These are phyloP conservation scores for Leptinotarsa undecemlineata DNA, from an alignment of 1,140 invertebrate genomes.

Conservation along the genomic window DNA sequence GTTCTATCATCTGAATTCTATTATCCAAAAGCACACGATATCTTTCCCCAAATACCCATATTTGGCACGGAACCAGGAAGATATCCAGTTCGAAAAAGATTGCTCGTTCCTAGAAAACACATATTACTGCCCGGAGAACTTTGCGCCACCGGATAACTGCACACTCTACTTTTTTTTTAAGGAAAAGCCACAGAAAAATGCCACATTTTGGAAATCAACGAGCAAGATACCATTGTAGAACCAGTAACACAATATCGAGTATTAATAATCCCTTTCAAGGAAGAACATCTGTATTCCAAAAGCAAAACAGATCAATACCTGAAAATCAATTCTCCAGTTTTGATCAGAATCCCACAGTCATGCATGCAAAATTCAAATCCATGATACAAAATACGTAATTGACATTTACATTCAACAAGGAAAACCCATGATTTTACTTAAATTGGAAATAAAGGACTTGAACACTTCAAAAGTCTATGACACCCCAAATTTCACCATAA, in stretches of 20 bases:
- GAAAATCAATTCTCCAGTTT: not conserved
- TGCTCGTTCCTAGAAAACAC: no score
- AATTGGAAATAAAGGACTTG: not conserved
- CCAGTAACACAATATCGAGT: not conserved
- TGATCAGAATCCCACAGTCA: not conserved
- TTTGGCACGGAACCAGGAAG: no score
- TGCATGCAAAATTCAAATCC: not conserved
- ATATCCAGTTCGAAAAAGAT: no score
- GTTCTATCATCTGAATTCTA: no score
- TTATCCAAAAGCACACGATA: no score
- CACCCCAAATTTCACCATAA: not conserved
- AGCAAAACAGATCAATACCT: not conserved
- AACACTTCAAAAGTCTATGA: not conserved
- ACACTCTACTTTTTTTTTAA: no score
- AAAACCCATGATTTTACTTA: not conserved
- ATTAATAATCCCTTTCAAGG: not conserved
- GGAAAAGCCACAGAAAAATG: not conserved
- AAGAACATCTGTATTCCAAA: not conserved
- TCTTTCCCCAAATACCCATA: no score
- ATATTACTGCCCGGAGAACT: no score
- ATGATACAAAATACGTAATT: not conserved
- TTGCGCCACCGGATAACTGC: not conserved
- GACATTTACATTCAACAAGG: not conserved
- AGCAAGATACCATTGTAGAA: not conserved
- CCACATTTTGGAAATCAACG: not conserved